Base-by-base conservation (phyloP, 2,113 vertebrate species). In the Excalfactoria chinensis region DNA sequence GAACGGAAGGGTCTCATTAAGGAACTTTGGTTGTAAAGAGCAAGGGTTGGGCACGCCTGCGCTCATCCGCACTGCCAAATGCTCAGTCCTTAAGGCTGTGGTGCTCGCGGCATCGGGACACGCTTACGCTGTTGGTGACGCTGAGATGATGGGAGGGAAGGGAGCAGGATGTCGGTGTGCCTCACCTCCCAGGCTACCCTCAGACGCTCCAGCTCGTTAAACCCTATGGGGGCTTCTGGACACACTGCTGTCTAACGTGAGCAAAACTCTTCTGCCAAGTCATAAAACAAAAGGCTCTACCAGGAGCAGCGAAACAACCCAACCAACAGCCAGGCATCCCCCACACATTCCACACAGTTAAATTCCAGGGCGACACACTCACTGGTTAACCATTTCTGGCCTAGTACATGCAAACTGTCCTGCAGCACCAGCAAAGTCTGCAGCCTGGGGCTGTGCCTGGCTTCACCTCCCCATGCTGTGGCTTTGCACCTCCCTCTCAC, bases 361-460 rank as follows among this genome's bases (percentile, higher is more conserved):
- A 92, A 91, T 40, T 7, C 18, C 78, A 89, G 91, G 91, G 94
- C 86, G 92, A 96, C 95, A 91, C 96, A 46, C 83, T 98, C 98
- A 97, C 97, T 97, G 97, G 97, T 98, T 97, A 41, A 95, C 96
- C 97, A 97, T 96, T 97, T 96, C 97, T 98, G 97, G 98, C 97
- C 97, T 98, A 97, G 97, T 93, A 9, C 78, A 87, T 88, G 90
- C 46, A 84, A 70, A 64, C 43, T 26, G 19, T 34, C 73, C 95
- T 94, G 88, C 95, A 95, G 86, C 10, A 32, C 70, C 18, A 25
- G 34, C 1, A 44, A 53, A 40, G 34, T 63, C 9, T 48, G 19
- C 48, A n/a, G 6, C 49, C 2, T 0, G 2, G 43, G 48, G 86
- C 62, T 71, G 76, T 46, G 74, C 78, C 17, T 22, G 78, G 70